A percentile compares a stretch with the other conserved stretches of the same genome.
Conservation (phyloP, 1,140 invertebrate genomes). For the Plectus sambesii region DNA sequence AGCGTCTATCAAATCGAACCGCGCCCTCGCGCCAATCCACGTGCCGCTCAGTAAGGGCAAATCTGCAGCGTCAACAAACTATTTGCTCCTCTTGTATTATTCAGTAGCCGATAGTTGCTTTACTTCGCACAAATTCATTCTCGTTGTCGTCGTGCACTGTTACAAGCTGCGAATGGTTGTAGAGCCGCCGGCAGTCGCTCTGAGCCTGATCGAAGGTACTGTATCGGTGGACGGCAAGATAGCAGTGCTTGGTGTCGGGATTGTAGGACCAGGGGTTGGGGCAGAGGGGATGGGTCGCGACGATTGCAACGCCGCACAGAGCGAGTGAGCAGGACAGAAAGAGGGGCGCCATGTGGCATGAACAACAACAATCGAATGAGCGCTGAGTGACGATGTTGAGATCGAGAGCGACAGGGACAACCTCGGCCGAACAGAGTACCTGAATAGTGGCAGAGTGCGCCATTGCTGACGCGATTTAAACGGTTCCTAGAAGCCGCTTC, state of each 20-base stretch:
- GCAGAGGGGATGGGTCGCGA: slow-evolving; percentile 4
- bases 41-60: no score
- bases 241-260: slow-evolving; percentile 14
- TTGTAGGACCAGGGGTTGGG: slow-evolving; percentile 22
- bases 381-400: no score
- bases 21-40: slow-evolving; percentile 31
- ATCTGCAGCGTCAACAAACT: no score
- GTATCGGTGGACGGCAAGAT: slow-evolving; percentile 22
- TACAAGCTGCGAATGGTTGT: slow-evolving; percentile 19
- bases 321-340: slow-evolving; percentile 7
- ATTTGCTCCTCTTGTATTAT: no score
- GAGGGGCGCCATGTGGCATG: slow-evolving; percentile 11
- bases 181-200: slow-evolving; percentile 23
- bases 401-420: no score
- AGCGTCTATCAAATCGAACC: slow-evolving; percentile 32
- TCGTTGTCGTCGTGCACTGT: slow-evolving; percentile 19
- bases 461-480: no score
- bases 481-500: no score
- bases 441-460: no score
- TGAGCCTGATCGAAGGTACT: slow-evolving; percentile 22
- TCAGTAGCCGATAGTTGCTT: slow-evolving; percentile 7
- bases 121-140: slow-evolving; percentile 29
- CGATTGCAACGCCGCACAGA: not conserved
- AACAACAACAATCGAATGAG: no score
- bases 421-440: no score